Percentiles rank a stretch among this genome's conserved stretches.
These are phyloP conservation scores for Samia ricini DNA, from an alignment of 1,140 invertebrate species.

Conservation along the genomic window DNA sequence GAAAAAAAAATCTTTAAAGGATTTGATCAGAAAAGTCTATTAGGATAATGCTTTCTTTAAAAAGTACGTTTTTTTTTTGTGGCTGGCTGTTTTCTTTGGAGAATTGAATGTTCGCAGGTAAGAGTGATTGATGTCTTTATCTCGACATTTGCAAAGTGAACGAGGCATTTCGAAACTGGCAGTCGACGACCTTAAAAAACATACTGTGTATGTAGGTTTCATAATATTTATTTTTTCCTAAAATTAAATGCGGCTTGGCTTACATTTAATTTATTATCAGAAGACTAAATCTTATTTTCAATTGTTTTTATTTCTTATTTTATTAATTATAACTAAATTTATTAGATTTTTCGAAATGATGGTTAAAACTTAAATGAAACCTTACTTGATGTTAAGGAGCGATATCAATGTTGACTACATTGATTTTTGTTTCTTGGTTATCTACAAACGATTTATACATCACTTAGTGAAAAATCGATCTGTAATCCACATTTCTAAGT, in stretches of 20 bases:
- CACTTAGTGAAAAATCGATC: too few relatives aligned
- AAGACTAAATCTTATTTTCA: background rate
- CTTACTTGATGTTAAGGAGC: too few relatives aligned
- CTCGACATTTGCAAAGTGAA: conserved; percentile 44
- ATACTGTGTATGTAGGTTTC: background rate
- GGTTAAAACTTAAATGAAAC: too few relatives aligned
- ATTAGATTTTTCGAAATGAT: too few relatives aligned
- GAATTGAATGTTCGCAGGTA: conserved; percentile 58
- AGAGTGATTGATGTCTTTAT: conserved; percentile 56
- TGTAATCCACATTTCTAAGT: too few relatives aligned
- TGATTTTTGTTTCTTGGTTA: too few relatives aligned
- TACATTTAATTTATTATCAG: background rate
- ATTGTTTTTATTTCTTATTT: too few relatives aligned
- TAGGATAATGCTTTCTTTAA: conserved; percentile 34
- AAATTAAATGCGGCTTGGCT: background rate
- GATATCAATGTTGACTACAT: too few relatives aligned
- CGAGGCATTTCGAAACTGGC: conserved; percentile 43
- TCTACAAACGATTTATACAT: too few relatives aligned
- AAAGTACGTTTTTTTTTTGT: conserved; percentile 36
- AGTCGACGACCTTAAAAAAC: conserved; percentile 11
- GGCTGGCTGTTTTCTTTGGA: conserved; percentile 38
- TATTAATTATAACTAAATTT: too few relatives aligned
- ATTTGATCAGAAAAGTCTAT: conserved; percentile 27
- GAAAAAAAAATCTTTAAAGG: conserved; percentile 18
- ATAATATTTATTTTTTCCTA: background rate